Evolutionary conservation across 2,797 vertebrate species (phyloP), one percentile per base, ranked within the genome.

Genomic region (Chrosomus eos): DNA sequence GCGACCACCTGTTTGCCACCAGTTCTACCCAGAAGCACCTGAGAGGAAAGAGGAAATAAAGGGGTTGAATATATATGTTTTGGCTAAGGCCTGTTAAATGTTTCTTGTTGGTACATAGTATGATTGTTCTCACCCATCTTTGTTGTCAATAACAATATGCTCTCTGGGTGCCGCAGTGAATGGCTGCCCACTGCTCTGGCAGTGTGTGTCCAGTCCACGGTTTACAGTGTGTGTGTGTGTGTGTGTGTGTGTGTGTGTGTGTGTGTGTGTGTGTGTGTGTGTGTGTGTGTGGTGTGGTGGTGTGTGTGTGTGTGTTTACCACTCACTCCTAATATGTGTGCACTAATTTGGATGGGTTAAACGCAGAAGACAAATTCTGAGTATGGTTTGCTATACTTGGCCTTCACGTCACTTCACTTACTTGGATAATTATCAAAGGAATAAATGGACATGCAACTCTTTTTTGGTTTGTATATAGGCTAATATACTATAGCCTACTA

Each of bases 11-110:
- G 94, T 18, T 79, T 86, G 40, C 93, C 93, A 84, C 93, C 93
- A 21, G 88, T 90, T 89, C 53, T 94, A 58, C 94, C 94, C 38
- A 95, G 91, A 90, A 95, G 89, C 94, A 95, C 28, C 94, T 95
- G 87, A 60, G 7, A 67, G 53, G 26, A 31, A 19, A 51, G n/a
- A 36, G 23, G 10, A 60, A 43, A 71, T 19, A 26, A 36, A 67
- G 31, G 8, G 28, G 64, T 21, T 67, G 48, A 10, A 76, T 23
- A 36, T 31, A 77, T 60, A 5, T 31, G 4, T 45, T 45, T 11
- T 40, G 38, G 9, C 40, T 43, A 16, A 33, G 7, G 62, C 3
- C 62, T 66, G 6, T 18, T 66, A 66, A 66, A 66, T 66, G 3
- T 66, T 66, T 66, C 62, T 33, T 67, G 16, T 66, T 66, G 31